phyloP scores from a whole-genome alignment of 2,888 invertebrate species.

The Heteropelma amictum region DNA sequence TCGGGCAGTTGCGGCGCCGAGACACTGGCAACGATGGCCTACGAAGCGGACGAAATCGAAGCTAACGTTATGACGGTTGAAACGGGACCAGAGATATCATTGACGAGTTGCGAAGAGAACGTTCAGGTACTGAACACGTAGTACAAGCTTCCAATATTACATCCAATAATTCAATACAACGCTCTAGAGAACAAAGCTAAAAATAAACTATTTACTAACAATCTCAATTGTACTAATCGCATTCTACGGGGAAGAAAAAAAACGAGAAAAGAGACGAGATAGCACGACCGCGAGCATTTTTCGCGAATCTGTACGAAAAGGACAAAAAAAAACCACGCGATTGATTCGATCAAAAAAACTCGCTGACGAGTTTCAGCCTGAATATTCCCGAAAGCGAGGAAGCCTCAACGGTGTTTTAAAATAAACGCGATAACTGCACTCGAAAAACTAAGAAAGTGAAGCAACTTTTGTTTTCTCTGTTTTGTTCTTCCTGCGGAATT shows the following conservation, averaged over 20 bases:
- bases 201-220: constrained; percentile 27
- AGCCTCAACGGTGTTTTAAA: constrained; percentile 51
- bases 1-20: constrained; percentile 83
- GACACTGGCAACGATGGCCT: constrained; percentile 68
- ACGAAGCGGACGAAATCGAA: constrained; percentile 75
- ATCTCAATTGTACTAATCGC: constrained; percentile 50
- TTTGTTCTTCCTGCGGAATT: constrained; percentile 24
- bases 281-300: background rate
- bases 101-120: constrained; percentile 76
- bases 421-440: constrained; percentile 35
- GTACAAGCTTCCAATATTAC: constrained; percentile 66
- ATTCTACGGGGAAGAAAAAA: constrained; percentile 9
- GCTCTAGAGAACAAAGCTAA: constrained; percentile 8
- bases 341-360: background rate
- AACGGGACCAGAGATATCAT: constrained; percentile 74
- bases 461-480: constrained; percentile 10
- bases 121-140: constrained; percentile 76
- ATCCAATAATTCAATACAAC: too few relatives aligned
- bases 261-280: constrained; percentile 4
- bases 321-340: background rate
- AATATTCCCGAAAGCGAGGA: constrained; percentile 52
- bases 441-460: constrained; percentile 9
- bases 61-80: constrained; percentile 67
- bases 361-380: constrained; percentile 21
- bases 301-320: background rate